Evolutionary conservation across 1,140 invertebrate genomes (phyloP).

Genomic region (Papilio dardanus): DNA sequence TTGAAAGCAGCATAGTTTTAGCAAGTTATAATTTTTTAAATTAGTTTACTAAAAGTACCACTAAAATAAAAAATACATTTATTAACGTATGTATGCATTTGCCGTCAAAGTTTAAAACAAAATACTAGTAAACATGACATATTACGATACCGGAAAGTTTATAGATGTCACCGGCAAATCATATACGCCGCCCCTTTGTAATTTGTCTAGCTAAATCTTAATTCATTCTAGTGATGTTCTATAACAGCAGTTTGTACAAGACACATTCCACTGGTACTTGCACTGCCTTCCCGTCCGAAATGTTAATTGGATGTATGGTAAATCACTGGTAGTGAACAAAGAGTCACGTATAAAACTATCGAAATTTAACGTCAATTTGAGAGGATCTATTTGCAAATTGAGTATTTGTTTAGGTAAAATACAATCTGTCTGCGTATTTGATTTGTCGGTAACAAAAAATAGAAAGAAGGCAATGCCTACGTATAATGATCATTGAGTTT

Average conservation of each 20-base stretch:
- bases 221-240: not conserved
- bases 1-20: not conserved
- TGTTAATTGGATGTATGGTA: no score
- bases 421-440: no score
- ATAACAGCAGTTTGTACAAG: not conserved
- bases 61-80: not conserved
- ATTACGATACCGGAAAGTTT: not conserved
- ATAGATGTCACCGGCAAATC: not conserved
- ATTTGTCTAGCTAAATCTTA: not conserved
- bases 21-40: not conserved
- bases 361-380: not conserved
- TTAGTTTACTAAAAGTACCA: not conserved
- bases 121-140: not conserved
- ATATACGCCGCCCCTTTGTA: not conserved
- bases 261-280: not conserved
- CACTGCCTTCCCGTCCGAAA: no score
- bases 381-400: no score
- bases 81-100: not conserved
- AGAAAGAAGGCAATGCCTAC: no score
- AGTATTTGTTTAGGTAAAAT: no score
- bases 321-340: no score
- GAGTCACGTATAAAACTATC: not conserved
- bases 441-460: no score
- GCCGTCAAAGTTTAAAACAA: not conserved
- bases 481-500: no score